Conservation (phyloP, 2,797 vertebrate genomes). For the Artibeus lituratus region DNA sequence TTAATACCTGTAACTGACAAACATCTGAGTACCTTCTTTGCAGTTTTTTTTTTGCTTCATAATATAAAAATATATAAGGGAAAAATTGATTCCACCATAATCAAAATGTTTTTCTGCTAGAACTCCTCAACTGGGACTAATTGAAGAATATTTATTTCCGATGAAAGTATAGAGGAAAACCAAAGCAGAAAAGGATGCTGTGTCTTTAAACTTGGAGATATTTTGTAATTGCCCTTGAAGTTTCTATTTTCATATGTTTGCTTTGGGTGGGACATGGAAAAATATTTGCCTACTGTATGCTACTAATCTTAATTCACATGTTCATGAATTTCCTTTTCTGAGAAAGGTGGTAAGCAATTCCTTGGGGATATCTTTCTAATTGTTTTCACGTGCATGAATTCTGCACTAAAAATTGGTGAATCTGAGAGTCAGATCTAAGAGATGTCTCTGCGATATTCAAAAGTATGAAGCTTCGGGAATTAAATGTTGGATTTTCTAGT, state of each 20-base stretch:
- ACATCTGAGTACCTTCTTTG: neutral
- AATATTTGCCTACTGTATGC: constrained; percentile 80
- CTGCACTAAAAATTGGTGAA: neutral
- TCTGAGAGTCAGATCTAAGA: neutral
- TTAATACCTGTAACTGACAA: neutral
- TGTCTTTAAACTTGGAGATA: constrained; percentile 11
- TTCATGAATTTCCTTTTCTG: constrained; percentile 62
- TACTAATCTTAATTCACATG: constrained; percentile 71
- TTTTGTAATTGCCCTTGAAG: constrained; percentile 68
- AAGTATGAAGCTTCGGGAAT: neutral
- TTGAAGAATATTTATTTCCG: neutral
- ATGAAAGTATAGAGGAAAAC: neutral
- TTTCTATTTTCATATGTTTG: constrained; percentile 77
- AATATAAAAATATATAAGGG: neutral
- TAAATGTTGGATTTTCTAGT: neutral
- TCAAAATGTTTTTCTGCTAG: neutral
- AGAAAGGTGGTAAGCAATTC: constrained; percentile 45
- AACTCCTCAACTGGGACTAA: neutral
- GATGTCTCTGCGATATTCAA: neutral
- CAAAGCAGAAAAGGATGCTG: neutral
- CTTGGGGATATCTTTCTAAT: neutral
- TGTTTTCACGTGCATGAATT: neutral
- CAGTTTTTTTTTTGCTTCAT: neutral
- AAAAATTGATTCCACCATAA: neutral
- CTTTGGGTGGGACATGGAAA: constrained; percentile 77